Percentiles rank a stretch among this genome's conserved stretches.
phyloP scores from a whole-genome alignment of 1,140 invertebrate species.

The Himalopsyche phryganea region DNA sequence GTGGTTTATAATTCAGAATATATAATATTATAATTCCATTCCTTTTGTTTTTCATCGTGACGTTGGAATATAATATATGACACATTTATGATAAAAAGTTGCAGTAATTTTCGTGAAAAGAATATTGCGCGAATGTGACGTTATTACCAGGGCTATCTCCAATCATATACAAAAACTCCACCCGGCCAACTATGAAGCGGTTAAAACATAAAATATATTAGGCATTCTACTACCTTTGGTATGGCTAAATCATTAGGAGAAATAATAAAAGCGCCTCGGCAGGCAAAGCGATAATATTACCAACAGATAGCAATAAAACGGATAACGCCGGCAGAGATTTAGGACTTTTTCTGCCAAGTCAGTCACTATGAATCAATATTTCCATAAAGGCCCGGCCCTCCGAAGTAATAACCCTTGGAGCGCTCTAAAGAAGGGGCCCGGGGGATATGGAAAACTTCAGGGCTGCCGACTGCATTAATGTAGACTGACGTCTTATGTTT shows the following conservation, averaged over 20 bases:
- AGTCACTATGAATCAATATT: constrained; percentile 37
- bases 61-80: no score
- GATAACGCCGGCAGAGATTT: constrained; percentile 34
- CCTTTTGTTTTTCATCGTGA: no score
- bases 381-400: constrained; percentile 33
- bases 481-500: no score
- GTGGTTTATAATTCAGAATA: no score
- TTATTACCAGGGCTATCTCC: no score
- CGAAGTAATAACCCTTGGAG: constrained; percentile 32
- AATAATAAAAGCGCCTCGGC: constrained; percentile 5
- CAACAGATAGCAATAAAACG: constrained; percentile 36
- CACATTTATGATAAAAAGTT: no score
- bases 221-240: neutral
- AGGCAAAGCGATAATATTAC: constrained; percentile 33
- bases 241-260: neutral
- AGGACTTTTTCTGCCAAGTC: constrained; percentile 36
- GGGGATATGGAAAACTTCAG: neutral
- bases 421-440: constrained; percentile 15
- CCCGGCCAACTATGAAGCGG: no score
- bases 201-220: neutral
- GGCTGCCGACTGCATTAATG: no score
- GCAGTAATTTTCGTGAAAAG: no score
- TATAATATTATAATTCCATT: no score
- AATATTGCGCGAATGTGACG: no score
- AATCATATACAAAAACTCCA: no score